Conservation (phyloP, 2,888 invertebrate genomes). For the Mythimna loreyi region DNA sequence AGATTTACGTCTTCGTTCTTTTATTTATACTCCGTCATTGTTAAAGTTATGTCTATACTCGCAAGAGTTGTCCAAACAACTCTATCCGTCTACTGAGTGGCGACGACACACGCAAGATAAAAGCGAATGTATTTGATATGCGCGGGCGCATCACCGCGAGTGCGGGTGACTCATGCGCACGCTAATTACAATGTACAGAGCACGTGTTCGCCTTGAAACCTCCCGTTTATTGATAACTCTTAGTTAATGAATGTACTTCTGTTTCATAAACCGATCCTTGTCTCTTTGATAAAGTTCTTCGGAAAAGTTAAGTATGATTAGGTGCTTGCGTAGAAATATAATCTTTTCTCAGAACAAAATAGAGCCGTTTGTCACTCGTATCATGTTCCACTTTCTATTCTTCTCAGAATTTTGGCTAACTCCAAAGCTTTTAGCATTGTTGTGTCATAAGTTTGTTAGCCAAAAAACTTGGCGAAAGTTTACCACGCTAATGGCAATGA, state of each 20-base stretch:
- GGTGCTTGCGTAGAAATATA: conserved; percentile 15
- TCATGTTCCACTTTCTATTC: conserved; percentile 46
- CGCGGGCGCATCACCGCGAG: conserved; percentile 71
- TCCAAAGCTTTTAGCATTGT: conserved; percentile 51
- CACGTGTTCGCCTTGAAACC: conserved; percentile 80
- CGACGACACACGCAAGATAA: conserved; percentile 67
- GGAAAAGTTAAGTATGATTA: conserved; percentile 23
- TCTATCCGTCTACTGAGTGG: conserved; percentile 50
- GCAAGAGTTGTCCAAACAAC: conserved; percentile 49
- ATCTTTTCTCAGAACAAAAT: conserved; percentile 23
- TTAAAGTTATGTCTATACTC: conserved; percentile 43
- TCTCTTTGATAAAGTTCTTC: conserved; percentile 50
- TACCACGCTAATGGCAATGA: conserved; percentile 26
- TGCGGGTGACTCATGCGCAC: conserved; percentile 74
- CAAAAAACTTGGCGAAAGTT: conserved; percentile 38
- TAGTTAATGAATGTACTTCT: conserved; percentile 72
- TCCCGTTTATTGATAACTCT: conserved; percentile 74
- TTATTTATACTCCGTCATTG: conserved; percentile 42
- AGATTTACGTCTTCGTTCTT: conserved; percentile 26
- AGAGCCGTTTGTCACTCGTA: conserved; percentile 25
- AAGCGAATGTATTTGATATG: conserved; percentile 69
- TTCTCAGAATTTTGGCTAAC: conserved; percentile 39
- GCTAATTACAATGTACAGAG: conserved; percentile 76
- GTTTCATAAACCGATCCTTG: conserved; percentile 63
- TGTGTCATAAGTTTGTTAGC: conserved; percentile 40